These are phyloP conservation scores for Hypena proboscidalis DNA, from an alignment of 2,888 invertebrate genomes.

Conservation along the genomic window DNA sequence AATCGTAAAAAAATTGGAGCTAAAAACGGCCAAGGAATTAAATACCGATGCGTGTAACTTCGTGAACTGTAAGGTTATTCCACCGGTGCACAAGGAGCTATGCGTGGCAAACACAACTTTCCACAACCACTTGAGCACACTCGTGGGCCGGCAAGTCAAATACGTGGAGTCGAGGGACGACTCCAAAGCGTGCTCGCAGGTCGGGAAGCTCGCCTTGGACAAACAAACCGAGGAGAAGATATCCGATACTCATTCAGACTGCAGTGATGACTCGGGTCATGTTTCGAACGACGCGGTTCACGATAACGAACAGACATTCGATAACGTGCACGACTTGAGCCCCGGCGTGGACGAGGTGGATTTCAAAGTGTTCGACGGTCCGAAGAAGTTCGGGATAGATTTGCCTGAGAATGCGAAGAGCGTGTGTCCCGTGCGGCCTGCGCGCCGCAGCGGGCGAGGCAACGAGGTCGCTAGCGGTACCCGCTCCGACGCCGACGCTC, in stretches of 20 bases:
- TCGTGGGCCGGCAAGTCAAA: conserved; percentile 80
- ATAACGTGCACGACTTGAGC: conserved; percentile 65
- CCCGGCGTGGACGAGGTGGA: conserved; percentile 70
- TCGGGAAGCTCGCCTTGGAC: conserved; percentile 66
- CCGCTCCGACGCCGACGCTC: conserved; percentile 74
- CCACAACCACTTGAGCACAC: conserved; percentile 82
- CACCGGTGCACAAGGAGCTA: conserved; percentile 76
- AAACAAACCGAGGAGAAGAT: conserved; percentile 80
- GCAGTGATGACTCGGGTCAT: conserved; percentile 93
- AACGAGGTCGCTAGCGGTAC: conserved; percentile 85
- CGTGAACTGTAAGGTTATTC: conserved; percentile 77
- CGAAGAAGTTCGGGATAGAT: conserved; percentile 74
- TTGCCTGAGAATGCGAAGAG: conserved; percentile 70
- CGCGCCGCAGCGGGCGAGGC: conserved; percentile 74
- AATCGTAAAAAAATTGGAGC: conserved; percentile 80
- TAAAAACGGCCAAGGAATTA: conserved; percentile 75
- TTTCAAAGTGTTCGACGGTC: conserved; percentile 68
- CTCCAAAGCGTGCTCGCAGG: conserved; percentile 69
- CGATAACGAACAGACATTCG: conserved; percentile 85
- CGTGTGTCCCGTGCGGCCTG: conserved; percentile 79
- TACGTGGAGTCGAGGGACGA: conserved; percentile 75
- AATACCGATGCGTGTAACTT: conserved; percentile 72
- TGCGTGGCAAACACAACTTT: conserved; percentile 80
- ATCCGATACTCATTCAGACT: conserved; percentile 87
- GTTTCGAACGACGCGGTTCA: conserved; percentile 93